Conservation (phyloP, 2,113 vertebrate species). For the Saccopteryx bilineata region DNA sequence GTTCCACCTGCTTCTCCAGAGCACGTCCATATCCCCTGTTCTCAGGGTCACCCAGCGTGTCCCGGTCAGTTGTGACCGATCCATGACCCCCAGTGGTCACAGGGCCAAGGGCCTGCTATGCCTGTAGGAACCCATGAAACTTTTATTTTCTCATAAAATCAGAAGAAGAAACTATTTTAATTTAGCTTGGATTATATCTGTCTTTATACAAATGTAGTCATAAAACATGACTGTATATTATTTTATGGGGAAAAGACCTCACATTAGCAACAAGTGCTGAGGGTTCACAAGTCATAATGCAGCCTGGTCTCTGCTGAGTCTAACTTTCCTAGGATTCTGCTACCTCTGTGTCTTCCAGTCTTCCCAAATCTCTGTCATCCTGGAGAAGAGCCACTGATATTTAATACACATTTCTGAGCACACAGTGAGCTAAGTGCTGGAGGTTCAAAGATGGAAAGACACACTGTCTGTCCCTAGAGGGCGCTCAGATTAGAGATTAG, state of each 20-base stretch:
- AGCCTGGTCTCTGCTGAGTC: not conserved
- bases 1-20: not conserved
- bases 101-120: rapidly evolving
- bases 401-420: too few relatives aligned
- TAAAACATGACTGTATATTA: too few relatives aligned
- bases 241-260: too few relatives aligned
- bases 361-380: too few relatives aligned
- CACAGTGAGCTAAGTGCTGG: too few relatives aligned
- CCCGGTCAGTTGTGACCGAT: rapidly evolving
- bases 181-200: too few relatives aligned
- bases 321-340: not conserved
- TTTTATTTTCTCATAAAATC: not conserved
- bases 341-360: not conserved
- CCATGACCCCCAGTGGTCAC: not conserved
- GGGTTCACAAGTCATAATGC: not conserved
- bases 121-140: not conserved
- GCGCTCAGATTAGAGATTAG: rapidly evolving
- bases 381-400: too few relatives aligned
- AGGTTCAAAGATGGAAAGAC: too few relatives aligned
- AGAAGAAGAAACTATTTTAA: too few relatives aligned
- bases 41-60: rapidly evolving
- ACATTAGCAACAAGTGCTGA: rapidly evolving
- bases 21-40: rapidly evolving
- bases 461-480: not conserved
- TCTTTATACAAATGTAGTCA: too few relatives aligned